Evolutionary conservation across 2,113 vertebrate genomes (phyloP).

Genomic region (Buteo buteo): DNA sequence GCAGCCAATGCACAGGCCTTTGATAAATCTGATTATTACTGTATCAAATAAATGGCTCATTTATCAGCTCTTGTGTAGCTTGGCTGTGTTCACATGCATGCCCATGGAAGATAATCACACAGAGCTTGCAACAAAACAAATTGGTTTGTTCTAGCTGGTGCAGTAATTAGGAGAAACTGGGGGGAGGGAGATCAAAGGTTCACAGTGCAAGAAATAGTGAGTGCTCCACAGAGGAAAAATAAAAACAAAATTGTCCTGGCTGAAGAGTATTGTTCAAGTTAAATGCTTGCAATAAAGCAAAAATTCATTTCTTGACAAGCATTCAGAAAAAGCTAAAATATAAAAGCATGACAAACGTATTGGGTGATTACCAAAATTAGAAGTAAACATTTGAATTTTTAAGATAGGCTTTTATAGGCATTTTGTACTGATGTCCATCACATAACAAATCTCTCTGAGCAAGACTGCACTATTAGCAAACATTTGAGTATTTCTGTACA

Average conservation of each 20-base stretch:
- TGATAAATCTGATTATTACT: constrained; percentile 65
- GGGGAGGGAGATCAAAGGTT: not conserved
- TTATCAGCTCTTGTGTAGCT: constrained; percentile 45
- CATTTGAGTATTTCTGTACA: not conserved
- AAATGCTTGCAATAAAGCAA: not conserved
- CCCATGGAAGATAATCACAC: constrained; percentile 40
- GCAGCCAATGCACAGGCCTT: not conserved
- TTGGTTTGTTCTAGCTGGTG: not conserved
- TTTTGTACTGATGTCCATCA: not conserved
- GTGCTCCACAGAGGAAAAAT: not conserved
- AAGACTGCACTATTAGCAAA: not conserved
- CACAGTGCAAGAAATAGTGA: not conserved
- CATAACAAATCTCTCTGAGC: not conserved
- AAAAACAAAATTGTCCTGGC: not conserved
- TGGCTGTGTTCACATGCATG: not conserved
- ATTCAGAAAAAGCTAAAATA: not conserved
- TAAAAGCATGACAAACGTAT: not conserved
- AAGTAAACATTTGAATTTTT: not conserved
- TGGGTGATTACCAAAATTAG: not conserved
- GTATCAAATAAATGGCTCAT: constrained; percentile 62
- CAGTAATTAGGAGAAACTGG: not conserved
- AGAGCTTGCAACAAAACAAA: constrained; percentile 47
- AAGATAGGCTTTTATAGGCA: not conserved
- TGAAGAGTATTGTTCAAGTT: not conserved
- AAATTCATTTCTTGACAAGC: not conserved